Conservation (phyloP, 2,888 invertebrate genomes). For the Gasteruption jaculator region DNA sequence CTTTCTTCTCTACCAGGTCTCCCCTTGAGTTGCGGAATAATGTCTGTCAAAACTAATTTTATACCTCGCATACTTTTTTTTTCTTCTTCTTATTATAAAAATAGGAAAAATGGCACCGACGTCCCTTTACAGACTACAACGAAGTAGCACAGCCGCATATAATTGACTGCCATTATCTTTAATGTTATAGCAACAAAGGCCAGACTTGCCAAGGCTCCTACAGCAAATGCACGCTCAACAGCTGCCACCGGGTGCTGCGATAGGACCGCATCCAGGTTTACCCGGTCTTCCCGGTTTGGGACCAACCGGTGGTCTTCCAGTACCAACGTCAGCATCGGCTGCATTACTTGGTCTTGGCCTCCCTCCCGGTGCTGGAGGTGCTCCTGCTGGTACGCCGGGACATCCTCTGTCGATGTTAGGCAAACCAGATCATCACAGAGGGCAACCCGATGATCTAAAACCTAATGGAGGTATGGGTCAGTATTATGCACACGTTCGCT, state of each 20-base stretch:
- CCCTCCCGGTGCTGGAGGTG: constrained; percentile 52
- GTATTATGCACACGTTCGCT: too few species aligned
- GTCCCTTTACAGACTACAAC: background rate
- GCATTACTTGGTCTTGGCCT: constrained; percentile 53
- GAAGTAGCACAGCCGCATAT: constrained; percentile 3
- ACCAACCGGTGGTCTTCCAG: constrained; percentile 51
- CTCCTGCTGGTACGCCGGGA: constrained; percentile 65
- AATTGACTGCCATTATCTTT: constrained; percentile 10
- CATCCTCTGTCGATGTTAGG: constrained; percentile 75
- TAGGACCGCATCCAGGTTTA: constrained; percentile 67
- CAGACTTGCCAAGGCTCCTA: constrained; percentile 74
- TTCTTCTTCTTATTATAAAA: background rate
- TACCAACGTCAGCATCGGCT: constrained; percentile 52
- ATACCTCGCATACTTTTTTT: background rate
- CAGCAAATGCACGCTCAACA: constrained; percentile 94
- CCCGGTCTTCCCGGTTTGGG: constrained; percentile 56
- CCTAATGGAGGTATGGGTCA: constrained; percentile 74
- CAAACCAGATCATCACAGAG: constrained; percentile 72
- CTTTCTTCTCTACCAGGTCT: too few species aligned
- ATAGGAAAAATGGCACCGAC: background rate
- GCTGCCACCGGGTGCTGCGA: constrained; percentile 64
- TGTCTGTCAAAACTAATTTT: too few species aligned
- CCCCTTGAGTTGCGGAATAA: too few species aligned
- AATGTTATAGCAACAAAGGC: constrained; percentile 74
- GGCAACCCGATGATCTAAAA: constrained; percentile 66